Evolutionary conservation across 2,113 vertebrate species (phyloP).

Genomic region (Rhineura floridana): DNA sequence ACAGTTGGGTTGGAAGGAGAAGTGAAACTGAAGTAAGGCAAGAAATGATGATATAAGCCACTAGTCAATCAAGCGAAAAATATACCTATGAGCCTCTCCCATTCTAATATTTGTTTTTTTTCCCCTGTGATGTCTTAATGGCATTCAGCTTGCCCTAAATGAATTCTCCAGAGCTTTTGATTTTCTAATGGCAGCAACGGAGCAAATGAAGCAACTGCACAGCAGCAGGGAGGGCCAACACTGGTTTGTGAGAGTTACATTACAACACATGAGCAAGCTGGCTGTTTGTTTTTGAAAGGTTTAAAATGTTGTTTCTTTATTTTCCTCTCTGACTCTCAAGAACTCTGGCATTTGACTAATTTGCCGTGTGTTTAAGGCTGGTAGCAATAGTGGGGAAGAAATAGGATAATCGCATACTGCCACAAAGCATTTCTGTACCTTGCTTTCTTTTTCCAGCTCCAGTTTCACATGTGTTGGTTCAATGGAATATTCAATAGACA

Average conservation of each 20-base stretch:
- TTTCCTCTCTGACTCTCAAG: slow-evolving; percentile 71
- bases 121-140: slow-evolving; percentile 44
- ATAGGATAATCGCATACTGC: slow-evolving; percentile 91
- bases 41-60: slow-evolving; percentile 40
- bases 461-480: slow-evolving; percentile 93
- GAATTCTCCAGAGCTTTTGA: slow-evolving; percentile 49
- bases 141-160: slow-evolving; percentile 54
- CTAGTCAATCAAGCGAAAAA: slow-evolving; percentile 48
- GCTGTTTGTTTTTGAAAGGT: slow-evolving; percentile 76
- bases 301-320: slow-evolving; percentile 77
- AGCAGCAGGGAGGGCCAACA: slow-evolving; percentile 42
- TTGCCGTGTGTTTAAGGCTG: slow-evolving; percentile 78
- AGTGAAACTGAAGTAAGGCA: slow-evolving; percentile 42
- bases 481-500: slow-evolving; percentile 94
- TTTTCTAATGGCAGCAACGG: slow-evolving; percentile 69
- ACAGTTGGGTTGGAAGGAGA: slow-evolving; percentile 41
- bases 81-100: slow-evolving; percentile 46
- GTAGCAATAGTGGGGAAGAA: slow-evolving; percentile 83
- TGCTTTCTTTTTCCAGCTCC: slow-evolving; percentile 88
- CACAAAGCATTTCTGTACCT: slow-evolving; percentile 86
- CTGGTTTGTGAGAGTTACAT: slow-evolving; percentile 36
- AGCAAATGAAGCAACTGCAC: slow-evolving; percentile 48
- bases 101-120: slow-evolving; percentile 61
- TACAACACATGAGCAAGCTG: slow-evolving; percentile 54
- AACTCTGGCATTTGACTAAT: slow-evolving; percentile 80